These are phyloP conservation scores for Anomalospiza imberbis DNA, from an alignment of 2,797 vertebrate genomes.

Conservation along the genomic window DNA sequence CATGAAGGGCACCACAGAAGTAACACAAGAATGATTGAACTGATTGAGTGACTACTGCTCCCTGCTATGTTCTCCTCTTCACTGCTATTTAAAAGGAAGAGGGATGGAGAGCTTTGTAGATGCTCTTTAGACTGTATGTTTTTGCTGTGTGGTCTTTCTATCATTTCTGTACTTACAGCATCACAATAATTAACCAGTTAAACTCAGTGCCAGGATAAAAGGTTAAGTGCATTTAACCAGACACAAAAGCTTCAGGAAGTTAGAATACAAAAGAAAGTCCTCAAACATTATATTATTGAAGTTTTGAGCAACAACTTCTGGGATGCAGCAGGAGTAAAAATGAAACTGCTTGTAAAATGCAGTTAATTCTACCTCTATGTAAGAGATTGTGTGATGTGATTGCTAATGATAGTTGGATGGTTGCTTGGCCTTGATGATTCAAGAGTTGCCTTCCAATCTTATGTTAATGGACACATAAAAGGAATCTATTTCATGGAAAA, in stretches of 20 bases:
- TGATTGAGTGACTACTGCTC: not conserved
- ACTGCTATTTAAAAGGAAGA: not conserved
- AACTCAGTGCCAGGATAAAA: not conserved
- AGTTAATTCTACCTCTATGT: not conserved
- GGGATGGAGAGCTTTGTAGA: not conserved
- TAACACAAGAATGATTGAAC: not conserved
- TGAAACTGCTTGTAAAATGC: not conserved
- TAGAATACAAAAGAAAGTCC: not conserved
- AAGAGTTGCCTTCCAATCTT: not conserved
- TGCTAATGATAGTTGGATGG: not conserved
- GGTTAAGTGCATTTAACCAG: not conserved
- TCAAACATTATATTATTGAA: not conserved
- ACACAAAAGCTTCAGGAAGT: not conserved
- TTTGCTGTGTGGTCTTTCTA: not conserved
- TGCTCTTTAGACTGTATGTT: not conserved
- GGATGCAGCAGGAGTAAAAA: not conserved
- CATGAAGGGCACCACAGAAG: slow-evolving; percentile 32
- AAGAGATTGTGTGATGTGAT: not conserved
- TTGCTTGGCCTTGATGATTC: not conserved
- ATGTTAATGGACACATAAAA: not conserved
- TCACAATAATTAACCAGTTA: slow-evolving; percentile 12
- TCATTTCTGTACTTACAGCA: not conserved
- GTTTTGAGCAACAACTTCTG: not conserved
- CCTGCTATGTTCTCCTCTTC: not conserved
- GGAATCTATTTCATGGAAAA: not conserved